Percentiles rank a stretch among this genome's conserved stretches.
These are phyloP conservation scores for Laticauda colubrina DNA, from an alignment of 2,113 vertebrate species.

Conservation along the genomic window DNA sequence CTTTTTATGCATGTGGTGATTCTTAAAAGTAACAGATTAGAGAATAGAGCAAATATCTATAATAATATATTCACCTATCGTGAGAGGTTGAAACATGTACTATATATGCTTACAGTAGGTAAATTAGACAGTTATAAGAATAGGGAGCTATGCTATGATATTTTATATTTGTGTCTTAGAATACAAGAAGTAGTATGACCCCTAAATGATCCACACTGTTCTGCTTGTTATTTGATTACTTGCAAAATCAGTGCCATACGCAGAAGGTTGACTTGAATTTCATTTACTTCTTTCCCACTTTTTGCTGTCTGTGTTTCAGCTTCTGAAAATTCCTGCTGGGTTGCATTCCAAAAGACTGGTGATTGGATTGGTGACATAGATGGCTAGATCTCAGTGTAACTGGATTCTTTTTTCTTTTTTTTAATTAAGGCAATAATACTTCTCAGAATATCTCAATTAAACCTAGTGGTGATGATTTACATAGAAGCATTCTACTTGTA, in stretches of 20 bases:
- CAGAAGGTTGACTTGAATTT: background rate
- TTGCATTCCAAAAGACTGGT: background rate
- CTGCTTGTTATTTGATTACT: background rate
- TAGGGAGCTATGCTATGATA: background rate
- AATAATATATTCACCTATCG: background rate
- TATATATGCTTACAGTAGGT: background rate
- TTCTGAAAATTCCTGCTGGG: background rate
- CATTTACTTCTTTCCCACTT: background rate
- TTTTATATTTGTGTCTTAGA: background rate
- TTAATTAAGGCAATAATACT: background rate
- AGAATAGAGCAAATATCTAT: background rate
- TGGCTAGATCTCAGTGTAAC: background rate
- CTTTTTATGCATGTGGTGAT: background rate
- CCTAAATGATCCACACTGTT: background rate
- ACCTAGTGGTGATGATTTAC: background rate
- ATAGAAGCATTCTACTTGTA: background rate
- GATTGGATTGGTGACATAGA: background rate
- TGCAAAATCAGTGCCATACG: background rate
- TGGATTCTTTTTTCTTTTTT: background rate
- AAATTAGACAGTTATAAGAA: background rate
- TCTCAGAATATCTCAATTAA: background rate
- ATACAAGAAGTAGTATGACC: too few species aligned
- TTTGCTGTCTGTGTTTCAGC: background rate
- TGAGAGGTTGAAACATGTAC: background rate
- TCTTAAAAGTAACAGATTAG: background rate